Evolutionary conservation across 2,888 invertebrate species (phyloP).

Genomic region (Leptopilina drosophilae): DNA sequence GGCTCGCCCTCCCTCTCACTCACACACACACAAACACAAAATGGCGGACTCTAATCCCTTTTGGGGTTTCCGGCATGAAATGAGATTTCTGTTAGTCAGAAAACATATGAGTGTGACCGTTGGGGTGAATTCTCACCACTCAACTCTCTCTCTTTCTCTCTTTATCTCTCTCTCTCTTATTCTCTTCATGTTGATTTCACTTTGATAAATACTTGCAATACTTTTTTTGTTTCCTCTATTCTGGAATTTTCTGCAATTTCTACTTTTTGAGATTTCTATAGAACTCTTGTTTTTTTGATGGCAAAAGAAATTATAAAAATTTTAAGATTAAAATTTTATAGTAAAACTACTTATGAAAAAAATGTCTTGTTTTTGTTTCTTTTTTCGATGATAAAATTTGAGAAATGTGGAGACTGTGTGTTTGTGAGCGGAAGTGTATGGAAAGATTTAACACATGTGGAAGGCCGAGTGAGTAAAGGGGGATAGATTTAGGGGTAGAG

Average conservation of each 20-base stretch:
- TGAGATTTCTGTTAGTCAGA: slow-evolving; percentile 72
- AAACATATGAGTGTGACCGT: slow-evolving; percentile 59
- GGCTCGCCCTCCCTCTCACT: slow-evolving; percentile 50
- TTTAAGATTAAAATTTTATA: too few species aligned
- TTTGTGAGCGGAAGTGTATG: slow-evolving; percentile 57
- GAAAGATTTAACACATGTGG: slow-evolving; percentile 61
- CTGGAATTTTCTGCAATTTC: too few species aligned
- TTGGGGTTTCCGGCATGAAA: slow-evolving; percentile 71
- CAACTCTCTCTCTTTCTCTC: neutral
- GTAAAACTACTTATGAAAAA: too few species aligned
- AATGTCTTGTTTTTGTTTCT: too few species aligned
- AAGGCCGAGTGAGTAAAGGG: slow-evolving; percentile 57
- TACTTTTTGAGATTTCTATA: too few species aligned
- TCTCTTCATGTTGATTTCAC: slow-evolving; percentile 12
- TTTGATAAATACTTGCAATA: slow-evolving; percentile 7
- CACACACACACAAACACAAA: slow-evolving; percentile 58
- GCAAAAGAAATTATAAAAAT: too few species aligned
- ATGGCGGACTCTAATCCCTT: slow-evolving; percentile 73
- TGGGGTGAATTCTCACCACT: slow-evolving; percentile 21
- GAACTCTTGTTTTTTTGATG: too few species aligned
- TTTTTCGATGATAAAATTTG: too few species aligned
- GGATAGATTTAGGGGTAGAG: slow-evolving; percentile 71
- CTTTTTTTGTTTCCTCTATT: neutral
- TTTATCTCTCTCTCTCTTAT: too few species aligned
- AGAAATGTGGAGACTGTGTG: slow-evolving; percentile 54